phyloP scores from a whole-genome alignment of 2,888 invertebrate genomes.

The Dyspetes luteomarginatus region DNA sequence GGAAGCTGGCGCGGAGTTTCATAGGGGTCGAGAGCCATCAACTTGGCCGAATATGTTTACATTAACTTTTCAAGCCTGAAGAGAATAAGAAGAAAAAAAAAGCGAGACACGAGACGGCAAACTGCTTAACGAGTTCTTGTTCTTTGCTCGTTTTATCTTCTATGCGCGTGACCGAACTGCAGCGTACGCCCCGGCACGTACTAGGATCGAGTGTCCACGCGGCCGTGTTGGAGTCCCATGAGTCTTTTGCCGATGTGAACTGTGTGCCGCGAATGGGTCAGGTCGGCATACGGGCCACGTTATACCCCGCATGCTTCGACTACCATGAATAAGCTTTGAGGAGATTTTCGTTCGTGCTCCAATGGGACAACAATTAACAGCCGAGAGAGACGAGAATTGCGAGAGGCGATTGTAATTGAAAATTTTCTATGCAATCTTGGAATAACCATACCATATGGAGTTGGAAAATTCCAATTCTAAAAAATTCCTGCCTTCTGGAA shows the following conservation, averaged over 20 bases:
- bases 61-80: conserved; percentile 73
- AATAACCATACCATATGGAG: too few relatives aligned
- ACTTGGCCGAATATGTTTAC: conserved; percentile 78
- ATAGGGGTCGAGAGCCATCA: conserved; percentile 63
- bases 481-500: too few relatives aligned
- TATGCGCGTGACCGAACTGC: conserved; percentile 71
- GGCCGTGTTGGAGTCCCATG: conserved; percentile 25
- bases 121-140: conserved; percentile 78
- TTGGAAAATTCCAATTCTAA: too few relatives aligned
- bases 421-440: neutral
- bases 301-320: neutral
- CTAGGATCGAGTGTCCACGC: conserved; percentile 38
- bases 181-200: conserved; percentile 64
- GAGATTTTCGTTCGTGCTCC: conserved; percentile 5
- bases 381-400: neutral
- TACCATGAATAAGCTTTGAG: neutral
- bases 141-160: conserved; percentile 66
- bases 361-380: neutral
- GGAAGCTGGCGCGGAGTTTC: neutral
- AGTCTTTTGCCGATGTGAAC: conserved; percentile 10
- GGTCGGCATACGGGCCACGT: conserved; percentile 4
- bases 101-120: conserved; percentile 72
- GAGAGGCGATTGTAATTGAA: neutral
- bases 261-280: conserved; percentile 6
- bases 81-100: conserved; percentile 20